Base-by-base conservation (phyloP, 2,888 invertebrate species). In the Plagiodera versicolora region DNA sequence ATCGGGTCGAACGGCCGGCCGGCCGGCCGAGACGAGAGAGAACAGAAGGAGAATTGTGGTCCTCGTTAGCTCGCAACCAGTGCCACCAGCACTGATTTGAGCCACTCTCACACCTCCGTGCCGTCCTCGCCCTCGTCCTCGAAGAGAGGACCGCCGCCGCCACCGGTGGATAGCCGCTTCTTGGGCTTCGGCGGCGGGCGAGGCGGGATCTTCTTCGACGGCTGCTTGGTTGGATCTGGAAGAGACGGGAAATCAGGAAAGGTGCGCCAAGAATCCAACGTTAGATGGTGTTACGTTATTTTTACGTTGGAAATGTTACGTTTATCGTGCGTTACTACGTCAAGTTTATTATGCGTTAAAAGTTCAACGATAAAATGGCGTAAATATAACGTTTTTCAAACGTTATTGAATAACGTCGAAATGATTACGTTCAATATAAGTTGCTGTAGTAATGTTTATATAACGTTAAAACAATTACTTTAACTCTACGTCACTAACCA, bases 101-200 rank as follows among this genome's bases (percentile, higher is more conserved):
- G 78, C 78, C 76, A 78, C 71, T 81, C 82, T 85, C 88, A 91
- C 83, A 93, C 93, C 84, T 93, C 93, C 72, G 93, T 93, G 68
- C 93, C 93, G 71, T 93, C 92, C 76, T 93, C 93, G 24, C 92
- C 91, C 80, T 93, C 93, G 77, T 93, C 93, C 77, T 93, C 92
- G 75, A 92, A 92, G 65, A 92, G 80, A 62, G 92, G 91, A 1
- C 53, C 39, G 70, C 91, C 91, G 4, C 88, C 83, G 3, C 53
- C 39, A 70, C 91, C 91, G 4, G 88, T 83, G 54, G 84, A 84
- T 14, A 86, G 84, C 70, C 89, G 87, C 83, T 91, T 92, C 81
- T 91, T 92, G 54, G 91, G 91, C 71, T 91, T 91, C 24, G 92
- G 92, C 10, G 92, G 92, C 49, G 92, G 92, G 50, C 92, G 91